Evolutionary conservation across 1,140 invertebrate species (phyloP), one percentile per base, ranked within the genome.

Genomic region (Drosophila trapezifrons): DNA sequence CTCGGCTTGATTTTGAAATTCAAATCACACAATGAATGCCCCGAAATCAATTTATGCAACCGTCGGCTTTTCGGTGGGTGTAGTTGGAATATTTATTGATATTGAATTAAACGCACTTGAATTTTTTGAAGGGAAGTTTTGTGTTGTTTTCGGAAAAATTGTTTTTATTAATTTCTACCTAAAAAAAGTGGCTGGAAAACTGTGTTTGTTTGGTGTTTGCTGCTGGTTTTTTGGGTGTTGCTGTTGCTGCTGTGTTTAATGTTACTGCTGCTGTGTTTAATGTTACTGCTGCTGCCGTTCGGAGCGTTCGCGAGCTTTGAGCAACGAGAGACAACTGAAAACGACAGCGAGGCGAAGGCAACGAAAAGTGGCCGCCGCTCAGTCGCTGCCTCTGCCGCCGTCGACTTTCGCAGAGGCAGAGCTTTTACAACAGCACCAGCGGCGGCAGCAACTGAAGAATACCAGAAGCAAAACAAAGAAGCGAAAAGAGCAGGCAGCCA

Each of bases 321-420:
- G 82, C 82, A 82, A 83, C 84, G 84, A 87, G 84, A 87, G 76
- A 79, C 79, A 89, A 87, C 84, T 89, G 84, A 84, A 87, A 89
- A 77, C 84, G 83, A 86, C 79, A 62, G 76, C 79, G 67, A 89
- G 87, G 59, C 83, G 76, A 59, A 64, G 74, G 63, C 67, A 84
- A 81, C 79, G 67, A 83, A 86, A 64, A 65, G 78, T 76, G 57
- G 60, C 59, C 46, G 49, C 42, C 38, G 59, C 25, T 55, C 42
- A 18, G 72, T 49, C 35, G 46, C 67, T 52, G 65, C 22, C 27
- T 10, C 64, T 8, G 66, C 18, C 32, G 22, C 37, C 59, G 42
- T 20, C 35, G 40, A 37, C 59, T 37, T 35, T 6, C 4, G 49
- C 35, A 40, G 54, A 42, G 70, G 63, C 57, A 78, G 83, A 84